Base-by-base conservation (phyloP, 2,888 invertebrate species). In the Actias luna region DNA sequence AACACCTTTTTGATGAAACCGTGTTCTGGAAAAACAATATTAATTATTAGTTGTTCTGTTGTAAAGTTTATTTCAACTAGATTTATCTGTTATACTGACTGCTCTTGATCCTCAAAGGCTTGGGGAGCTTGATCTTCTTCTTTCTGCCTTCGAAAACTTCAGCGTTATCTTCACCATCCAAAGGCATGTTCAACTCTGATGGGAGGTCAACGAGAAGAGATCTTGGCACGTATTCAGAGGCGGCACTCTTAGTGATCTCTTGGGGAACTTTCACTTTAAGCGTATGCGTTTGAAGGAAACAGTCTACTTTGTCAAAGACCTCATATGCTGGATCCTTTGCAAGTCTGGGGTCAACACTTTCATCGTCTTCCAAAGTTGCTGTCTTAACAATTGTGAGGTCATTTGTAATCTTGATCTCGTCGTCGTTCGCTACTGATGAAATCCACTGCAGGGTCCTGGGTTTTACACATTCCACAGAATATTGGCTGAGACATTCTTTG, bases 1-100 rank as follows among this genome's bases (percentile, higher is more conserved):
- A 97, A 93, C 60, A 97, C 95, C 88, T 97, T 97, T 92, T 96
- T 96, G 69, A 97, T 95, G 86, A 97, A 95, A 77, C 96, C 95
- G 71, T 97, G 95, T 80, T 96, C 97, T 97, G 86, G 74, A 70
- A 73, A 72, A 33, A 61, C 8, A 29, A 36, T 27, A 57, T 65
- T 58, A 25, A 58, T n/a, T 14, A 39, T 4, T n/a, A 16, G 58
- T 58, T 18, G 55, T 58, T 7, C 16, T 31, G 31, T 5, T 59
- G 8, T 50, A 12, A 50, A 50, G 4, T 50, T 0, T 1, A 25
- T 25, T 50, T 25, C 3, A 14, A 25, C 25, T 1, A 12, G 8
- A 22, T 25, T 50, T 2, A 12, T 50, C 22, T 50, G 0, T 2
- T 63, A 25, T 63, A 86, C 91, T 81, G 70, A 92, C 92, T 92